These are phyloP conservation scores for Drosophila setifemur DNA, from an alignment of 1,140 invertebrate genomes.

Conservation along the genomic window DNA sequence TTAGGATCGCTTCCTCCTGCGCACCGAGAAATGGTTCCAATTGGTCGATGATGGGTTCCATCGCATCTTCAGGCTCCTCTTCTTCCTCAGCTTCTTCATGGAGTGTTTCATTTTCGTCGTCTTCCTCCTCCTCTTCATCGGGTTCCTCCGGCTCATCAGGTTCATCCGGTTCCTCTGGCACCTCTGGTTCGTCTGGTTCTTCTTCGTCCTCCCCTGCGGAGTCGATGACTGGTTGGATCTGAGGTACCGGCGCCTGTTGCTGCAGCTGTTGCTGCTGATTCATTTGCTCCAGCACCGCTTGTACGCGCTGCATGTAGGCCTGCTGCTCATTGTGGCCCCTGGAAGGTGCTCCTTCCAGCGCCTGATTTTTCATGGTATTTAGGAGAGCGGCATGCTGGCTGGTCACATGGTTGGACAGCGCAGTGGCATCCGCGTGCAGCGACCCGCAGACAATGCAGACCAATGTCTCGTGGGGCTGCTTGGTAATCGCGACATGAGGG, in stretches of 20 bases:
- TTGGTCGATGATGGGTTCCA: background rate
- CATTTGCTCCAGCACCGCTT: constrained; percentile 66
- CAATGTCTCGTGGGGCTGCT: constrained; percentile 55
- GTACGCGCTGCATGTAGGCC: constrained; percentile 64
- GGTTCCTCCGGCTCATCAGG: constrained; percentile 8
- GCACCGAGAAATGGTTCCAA: constrained; percentile 5
- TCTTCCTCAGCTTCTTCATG: constrained; percentile 4
- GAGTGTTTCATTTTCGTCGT: constrained; percentile 3
- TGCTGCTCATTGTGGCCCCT: constrained; percentile 50
- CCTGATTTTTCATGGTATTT: constrained; percentile 57
- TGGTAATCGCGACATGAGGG: background rate
- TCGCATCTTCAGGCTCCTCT: constrained; percentile 3
- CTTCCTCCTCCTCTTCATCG: constrained; percentile 23
- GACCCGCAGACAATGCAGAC: constrained; percentile 76
- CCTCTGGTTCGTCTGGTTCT: constrained; percentile 17
- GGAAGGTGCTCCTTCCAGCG: background rate
- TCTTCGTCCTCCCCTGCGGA: constrained; percentile 64
- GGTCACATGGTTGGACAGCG: constrained; percentile 70
- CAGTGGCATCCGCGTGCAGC: constrained; percentile 67
- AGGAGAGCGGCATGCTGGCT: constrained; percentile 67
- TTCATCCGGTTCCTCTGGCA: constrained; percentile 18
- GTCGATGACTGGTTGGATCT: constrained; percentile 32
- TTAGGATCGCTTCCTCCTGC: constrained; percentile 31
- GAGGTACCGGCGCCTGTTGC: background rate
- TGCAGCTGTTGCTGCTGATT: constrained; percentile 62